Evolutionary conservation across 2,888 invertebrate species (phyloP), one percentile per base, ranked within the genome.

Genomic region (Resseliella maxima): DNA sequence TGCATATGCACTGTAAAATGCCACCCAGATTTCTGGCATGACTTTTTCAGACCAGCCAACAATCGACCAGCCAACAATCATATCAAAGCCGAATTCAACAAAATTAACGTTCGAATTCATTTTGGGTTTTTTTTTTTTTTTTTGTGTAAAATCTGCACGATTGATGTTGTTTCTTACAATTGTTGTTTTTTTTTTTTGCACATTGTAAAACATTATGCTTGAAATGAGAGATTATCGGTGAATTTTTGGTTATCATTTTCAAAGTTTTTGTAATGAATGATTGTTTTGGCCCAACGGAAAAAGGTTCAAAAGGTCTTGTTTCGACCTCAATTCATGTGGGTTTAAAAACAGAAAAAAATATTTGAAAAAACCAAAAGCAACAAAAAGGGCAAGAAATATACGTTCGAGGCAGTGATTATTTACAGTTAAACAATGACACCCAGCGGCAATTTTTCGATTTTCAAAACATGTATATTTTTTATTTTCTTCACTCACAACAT

Each of bases 401-500:
- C 18, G 24, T 59, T n/a, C 24, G 59, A 59, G 24, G 6, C n/a
- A 59, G 24, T 59, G 59, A 59, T 72, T 72, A 31, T 72, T 72
- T 72, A 59, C 59, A n/a, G 59, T 72, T 72, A 31, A 72, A 72
- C 72, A 72, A 72, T 72, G 31, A 72, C 72, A 72, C 72, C 72
- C 72, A 12, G 31, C 18, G 72, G 24, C 59, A 6, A 59, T 59
- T 59, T 59, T 59, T 59, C 35, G 15, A 72, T 72, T 35, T 50
- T 31, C 31, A 35, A 31, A n/a, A n/a, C n/a, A n/a, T n/a, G n/a
- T n/a, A n/a, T n/a, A n/a, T n/a, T n/a, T n/a, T n/a, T n/a, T n/a
- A n/a, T n/a, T n/a, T n/a, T n/a, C n/a, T n/a, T n/a, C n/a, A n/a
- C n/a, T n/a, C n/a, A n/a, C n/a, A n/a, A n/a, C n/a, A n/a, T n/a